Conservation (phyloP, 1,140 invertebrate species). For the Coenobita brevimanus region DNA sequence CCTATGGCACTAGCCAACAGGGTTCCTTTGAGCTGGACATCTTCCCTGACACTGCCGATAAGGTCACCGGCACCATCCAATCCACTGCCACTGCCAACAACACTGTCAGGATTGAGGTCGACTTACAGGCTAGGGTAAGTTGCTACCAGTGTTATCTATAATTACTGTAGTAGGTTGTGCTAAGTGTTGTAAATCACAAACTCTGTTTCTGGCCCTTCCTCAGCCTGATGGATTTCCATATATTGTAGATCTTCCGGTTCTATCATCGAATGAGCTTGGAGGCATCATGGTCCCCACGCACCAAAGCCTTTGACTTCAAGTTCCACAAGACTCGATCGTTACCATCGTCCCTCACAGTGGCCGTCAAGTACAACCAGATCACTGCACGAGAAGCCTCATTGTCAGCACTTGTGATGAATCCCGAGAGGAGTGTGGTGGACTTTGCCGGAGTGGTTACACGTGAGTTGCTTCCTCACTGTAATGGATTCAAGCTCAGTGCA, state of each 20-base stretch:
- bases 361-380: constrained; percentile 20
- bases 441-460: not conserved
- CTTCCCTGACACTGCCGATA: constrained; percentile 30
- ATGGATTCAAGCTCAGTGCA: constrained; percentile 11
- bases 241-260: constrained; percentile 17
- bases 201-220: too few species aligned
- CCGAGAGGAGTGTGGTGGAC: constrained; percentile 2
- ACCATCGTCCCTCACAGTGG: constrained; percentile 10
- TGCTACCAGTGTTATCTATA: too few species aligned
- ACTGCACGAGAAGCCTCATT: not conserved
- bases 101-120: constrained; percentile 7
- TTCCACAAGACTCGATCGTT: constrained; percentile 44
- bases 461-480: not conserved
- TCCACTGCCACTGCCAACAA: constrained; percentile 17
- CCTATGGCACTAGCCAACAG: not conserved
- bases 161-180: too few species aligned
- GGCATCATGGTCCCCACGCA: not conserved
- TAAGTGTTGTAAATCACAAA: too few species aligned
- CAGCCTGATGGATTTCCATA: too few species aligned
- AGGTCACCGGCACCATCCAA: constrained; percentile 9
- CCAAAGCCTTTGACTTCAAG: constrained; percentile 20
- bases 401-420: constrained; percentile 13
- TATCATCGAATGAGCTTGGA: constrained; percentile 7
- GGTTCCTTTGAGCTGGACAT: constrained; percentile 42
- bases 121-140: constrained; percentile 27